Evolutionary conservation across 1,140 invertebrate species (phyloP), one percentile per base, ranked within the genome.

Genomic region (Sweltsa coloradensis): DNA sequence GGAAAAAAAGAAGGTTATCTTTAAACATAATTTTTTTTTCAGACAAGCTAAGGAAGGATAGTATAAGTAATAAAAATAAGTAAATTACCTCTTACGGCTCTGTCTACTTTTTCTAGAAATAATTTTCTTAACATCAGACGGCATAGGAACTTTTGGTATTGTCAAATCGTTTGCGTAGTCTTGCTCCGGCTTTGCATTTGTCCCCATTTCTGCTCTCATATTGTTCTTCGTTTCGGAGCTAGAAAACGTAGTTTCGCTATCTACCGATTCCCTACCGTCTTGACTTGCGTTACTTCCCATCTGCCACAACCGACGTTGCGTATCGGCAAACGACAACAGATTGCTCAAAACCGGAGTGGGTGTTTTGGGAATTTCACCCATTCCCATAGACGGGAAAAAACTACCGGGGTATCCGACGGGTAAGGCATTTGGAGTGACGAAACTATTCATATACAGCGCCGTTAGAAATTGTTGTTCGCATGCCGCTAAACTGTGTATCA

Each of bases 391-490:
- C 14, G 16, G n/a, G 7, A 34, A 34, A 19, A 21, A 45, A 19
- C 21, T 13, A 18, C 24, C 34, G 3, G 47, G 23, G 5, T 25
- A 45, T 4, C 34, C 23, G 22, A n/a, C 14, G 14, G n/a, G 6
- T 23, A 21, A 13, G 19, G n/a, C 2, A 41, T 25, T 14, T 23
- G 41, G n/a, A 25, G 25, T 25, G 40, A 70, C 63, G 18, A 76
- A 53, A 40, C 72, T 73, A 53, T 73, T 75, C 71, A 77, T 71
- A 57, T 78, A 77, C 55, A 76, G 65, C 2, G 73, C 72, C 3
- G 72, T 70, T 14, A 78, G 57, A 45, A 78, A 69, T 53, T 75
- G 75, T 46, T 73, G 71, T 57, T 76, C 74, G 26, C 62, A 57
- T 9, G 56, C 53, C 16, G 66, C 66, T 45, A 71, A 56, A 46